A percentile compares a stretch with the other conserved stretches of the same genome.
These are phyloP conservation scores for Saturnia pavonia DNA, from an alignment of 2,888 invertebrate species.

Conservation along the genomic window DNA sequence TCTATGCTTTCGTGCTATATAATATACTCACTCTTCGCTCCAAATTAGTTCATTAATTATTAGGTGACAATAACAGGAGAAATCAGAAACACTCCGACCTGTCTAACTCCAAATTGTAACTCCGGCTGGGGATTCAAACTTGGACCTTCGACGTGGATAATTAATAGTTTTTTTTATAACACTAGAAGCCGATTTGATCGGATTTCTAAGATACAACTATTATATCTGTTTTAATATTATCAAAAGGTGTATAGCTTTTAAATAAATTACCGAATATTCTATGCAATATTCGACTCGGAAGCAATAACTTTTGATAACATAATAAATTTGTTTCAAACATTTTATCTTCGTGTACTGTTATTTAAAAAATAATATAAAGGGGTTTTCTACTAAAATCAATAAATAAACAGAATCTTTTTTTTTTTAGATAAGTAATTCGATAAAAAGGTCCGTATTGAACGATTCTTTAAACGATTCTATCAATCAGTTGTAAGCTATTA, in stretches of 20 bases:
- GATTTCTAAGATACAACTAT: background rate
- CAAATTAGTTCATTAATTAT: background rate
- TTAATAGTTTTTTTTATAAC: background rate
- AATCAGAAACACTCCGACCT: background rate
- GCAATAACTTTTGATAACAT: background rate
- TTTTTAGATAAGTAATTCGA: background rate
- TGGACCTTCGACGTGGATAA: background rate
- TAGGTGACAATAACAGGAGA: background rate
- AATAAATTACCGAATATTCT: background rate
- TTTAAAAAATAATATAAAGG: too few species aligned
- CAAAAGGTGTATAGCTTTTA: background rate
- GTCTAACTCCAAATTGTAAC: background rate
- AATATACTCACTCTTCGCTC: background rate
- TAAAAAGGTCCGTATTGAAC: background rate
- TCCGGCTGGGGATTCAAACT: background rate
- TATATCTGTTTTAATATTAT: background rate
- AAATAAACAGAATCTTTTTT: background rate
- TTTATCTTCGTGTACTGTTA: too few species aligned
- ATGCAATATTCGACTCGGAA: background rate
- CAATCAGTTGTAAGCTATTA: slow-evolving; percentile 7
- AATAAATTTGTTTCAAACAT: background rate
- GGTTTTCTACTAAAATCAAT: too few species aligned
- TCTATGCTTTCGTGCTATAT: background rate
- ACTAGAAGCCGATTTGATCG: background rate
- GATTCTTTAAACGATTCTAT: slow-evolving; percentile 6